Percentiles rank a stretch among this genome's conserved stretches.
Conservation (phyloP, 2,113 vertebrate species). For the Dipodomys merriami region DNA sequence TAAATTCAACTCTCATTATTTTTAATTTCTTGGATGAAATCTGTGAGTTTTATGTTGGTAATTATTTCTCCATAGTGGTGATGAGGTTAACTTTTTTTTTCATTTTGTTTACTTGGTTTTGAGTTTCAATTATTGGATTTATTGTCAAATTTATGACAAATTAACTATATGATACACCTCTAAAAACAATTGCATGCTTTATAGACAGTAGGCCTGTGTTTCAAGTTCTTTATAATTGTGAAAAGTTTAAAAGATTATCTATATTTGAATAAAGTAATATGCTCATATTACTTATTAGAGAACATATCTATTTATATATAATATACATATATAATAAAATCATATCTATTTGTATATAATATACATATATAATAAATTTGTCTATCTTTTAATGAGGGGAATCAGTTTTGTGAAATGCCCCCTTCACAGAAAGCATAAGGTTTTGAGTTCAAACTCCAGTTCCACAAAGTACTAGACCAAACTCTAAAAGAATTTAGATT, state of each 20-base stretch:
- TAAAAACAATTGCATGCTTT: background rate
- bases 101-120: background rate
- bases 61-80: background rate
- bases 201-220: background rate
- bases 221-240: background rate
- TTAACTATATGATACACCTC: background rate
- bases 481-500: too few relatives aligned
- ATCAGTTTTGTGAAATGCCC: background rate
- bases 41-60: background rate
- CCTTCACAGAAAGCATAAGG: too few relatives aligned
- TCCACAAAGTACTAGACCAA: too few relatives aligned
- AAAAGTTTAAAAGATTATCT: background rate
- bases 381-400: background rate
- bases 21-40: background rate
- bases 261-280: background rate
- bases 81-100: background rate
- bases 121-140: background rate
- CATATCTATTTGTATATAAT: background rate
- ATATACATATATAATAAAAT: background rate
- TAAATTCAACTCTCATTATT: background rate
- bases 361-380: background rate
- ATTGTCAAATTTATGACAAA: slow-evolving; percentile 27
- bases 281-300: too few relatives aligned
- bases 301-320: background rate
- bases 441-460: too few relatives aligned